Conservation (phyloP, 2,113 vertebrate species). For the Psilopogon haemacephalus region DNA sequence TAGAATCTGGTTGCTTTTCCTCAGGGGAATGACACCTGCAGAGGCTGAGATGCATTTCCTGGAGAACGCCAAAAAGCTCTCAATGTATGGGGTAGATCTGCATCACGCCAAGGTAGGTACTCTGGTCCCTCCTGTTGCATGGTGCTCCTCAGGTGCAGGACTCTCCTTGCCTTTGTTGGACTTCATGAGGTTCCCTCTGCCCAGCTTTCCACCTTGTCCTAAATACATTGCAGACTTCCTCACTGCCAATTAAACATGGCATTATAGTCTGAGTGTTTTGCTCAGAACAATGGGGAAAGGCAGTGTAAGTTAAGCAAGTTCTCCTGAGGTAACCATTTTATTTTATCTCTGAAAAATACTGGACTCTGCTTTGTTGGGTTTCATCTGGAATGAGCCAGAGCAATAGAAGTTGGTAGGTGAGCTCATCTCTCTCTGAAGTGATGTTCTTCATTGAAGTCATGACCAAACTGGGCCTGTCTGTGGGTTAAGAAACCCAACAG, state of each 20-base stretch:
- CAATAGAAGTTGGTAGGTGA: background rate
- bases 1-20: background rate
- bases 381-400: background rate
- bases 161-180: no score
- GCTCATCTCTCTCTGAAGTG: background rate
- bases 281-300: background rate
- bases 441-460: background rate
- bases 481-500: background rate
- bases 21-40: conserved; percentile 95
- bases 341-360: background rate
- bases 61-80: conserved; percentile 98
- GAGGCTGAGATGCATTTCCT: conserved; percentile 96
- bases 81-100: conserved; percentile 97
- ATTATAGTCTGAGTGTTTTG: background rate
- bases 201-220: no score
- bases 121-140: background rate
- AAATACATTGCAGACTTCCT: background rate
- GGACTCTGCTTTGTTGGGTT: background rate
- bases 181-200: no score
- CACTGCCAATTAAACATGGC: background rate
- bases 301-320: background rate
- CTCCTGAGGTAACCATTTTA: background rate
- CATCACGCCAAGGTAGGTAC: conserved; percentile 92
- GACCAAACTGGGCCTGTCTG: background rate
- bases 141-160: background rate